A percentile compares a stretch with the other conserved stretches of the same genome.
phyloP scores from a whole-genome alignment of 2,113 vertebrate species.

The Sapayoa aenigma region DNA sequence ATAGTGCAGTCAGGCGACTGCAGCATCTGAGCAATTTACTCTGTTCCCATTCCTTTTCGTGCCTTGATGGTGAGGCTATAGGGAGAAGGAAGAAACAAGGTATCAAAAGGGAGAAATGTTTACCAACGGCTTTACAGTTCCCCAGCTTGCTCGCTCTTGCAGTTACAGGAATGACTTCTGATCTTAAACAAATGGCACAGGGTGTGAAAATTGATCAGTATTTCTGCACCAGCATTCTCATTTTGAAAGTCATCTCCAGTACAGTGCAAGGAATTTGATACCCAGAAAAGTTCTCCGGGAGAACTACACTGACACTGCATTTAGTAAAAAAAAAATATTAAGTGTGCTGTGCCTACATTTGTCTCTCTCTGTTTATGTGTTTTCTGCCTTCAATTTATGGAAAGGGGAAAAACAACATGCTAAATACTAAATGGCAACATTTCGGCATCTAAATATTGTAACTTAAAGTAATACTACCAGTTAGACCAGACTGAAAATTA shows the following conservation, averaged over 20 bases:
- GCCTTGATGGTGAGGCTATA: background rate
- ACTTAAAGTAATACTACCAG: background rate
- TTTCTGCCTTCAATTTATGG: background rate
- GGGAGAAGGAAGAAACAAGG: background rate
- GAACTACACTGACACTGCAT: no score
- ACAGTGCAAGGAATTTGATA: background rate
- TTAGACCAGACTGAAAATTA: background rate
- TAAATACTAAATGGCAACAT: background rate
- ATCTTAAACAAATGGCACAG: constrained; percentile 30
- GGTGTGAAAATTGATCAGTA: constrained; percentile 26
- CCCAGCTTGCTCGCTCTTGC: background rate
- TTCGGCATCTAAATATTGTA: background rate
- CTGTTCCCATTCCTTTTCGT: background rate
- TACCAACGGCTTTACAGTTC: constrained; percentile 19
- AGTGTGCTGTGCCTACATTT: background rate
- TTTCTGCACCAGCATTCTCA: background rate
- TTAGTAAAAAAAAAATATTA: no score
- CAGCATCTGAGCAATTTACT: background rate
- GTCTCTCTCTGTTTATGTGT: background rate
- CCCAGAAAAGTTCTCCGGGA: background rate
- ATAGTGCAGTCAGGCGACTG: background rate
- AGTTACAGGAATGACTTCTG: background rate
- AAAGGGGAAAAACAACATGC: background rate
- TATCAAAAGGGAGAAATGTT: constrained; percentile 9
- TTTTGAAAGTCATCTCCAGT: background rate